Base-by-base conservation (phyloP, 2,888 invertebrate genomes). In the Oligia fasciuncula region DNA sequence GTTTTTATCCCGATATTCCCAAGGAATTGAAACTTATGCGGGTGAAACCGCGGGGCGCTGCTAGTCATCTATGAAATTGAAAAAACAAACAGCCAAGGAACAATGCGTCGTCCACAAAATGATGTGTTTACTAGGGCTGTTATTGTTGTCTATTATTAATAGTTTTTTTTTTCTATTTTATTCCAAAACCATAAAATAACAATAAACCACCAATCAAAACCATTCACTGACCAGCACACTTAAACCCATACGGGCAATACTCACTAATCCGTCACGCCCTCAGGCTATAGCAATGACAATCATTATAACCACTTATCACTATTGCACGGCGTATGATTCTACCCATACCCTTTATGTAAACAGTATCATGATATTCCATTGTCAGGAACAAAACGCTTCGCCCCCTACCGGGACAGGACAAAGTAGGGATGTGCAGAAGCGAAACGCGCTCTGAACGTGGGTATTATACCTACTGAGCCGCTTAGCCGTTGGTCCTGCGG, bases 281-380 rank as follows among this genome's bases (percentile, higher is more conserved):
- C 51, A 71, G 71, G 88, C 84, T 54, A 80, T 69, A 67, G 43
- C 79, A 79, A 77, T 85, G 80, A 88, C 63, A 80, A 80, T 84
- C 73, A 84, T 80, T 79, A 78, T 76, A 65, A 66, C 65, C 79
- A 87, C 83, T 81, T 83, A 85, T 76, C 71, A 68, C 83, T 80
- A 57, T 63, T 49, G 62, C 49, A 67, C 43, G 76, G 80, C 85
- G 83, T 85, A 85, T 83, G 54, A 70, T 49, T 74, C 74, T 77
- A 19, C 65, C 60, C 49, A 63, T 76, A 80, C 86, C 86, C 87
- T 84, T 84, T 82, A 74, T 80, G 62, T 77, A 86, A 84, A 80
- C 74, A 83, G 79, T 51, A 78, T 82, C 85, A 84, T 88, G 85
- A 86, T 86, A 78, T 71, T 54, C 29, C 54, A 85, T 88, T 88